Base-by-base conservation (phyloP, 2,888 invertebrate genomes). In the Pollenia angustigena region DNA sequence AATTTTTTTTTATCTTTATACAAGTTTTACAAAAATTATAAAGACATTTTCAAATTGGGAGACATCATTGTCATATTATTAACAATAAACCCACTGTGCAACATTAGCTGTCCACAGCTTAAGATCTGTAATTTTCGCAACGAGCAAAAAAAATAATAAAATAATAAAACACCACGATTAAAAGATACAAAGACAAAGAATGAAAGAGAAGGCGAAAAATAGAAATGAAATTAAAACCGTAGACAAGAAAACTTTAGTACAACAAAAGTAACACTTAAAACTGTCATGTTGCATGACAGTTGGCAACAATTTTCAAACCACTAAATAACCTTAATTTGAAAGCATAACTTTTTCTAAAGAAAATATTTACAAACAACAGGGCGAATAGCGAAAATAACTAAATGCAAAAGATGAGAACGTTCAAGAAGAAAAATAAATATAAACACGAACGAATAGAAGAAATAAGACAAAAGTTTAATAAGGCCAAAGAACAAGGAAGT, bases 281-380 rank as follows among this genome's bases (percentile, higher is more conserved):
- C 88, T 88, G 88, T 88, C 88, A 88, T 86, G 87, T 86, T 87
- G 87, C 86, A 87, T 81, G 82, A 89, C 87, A 81, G 87, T 82
- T 88, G 78, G 87, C 84, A 88, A 87, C 83, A 89, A 88, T 87
- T 88, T 88, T 85, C 78, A 84, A 86, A 88, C 87, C 87, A 88
- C 88, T 89, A 89, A 89, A 87, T 87, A 89, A 88, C 87, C 89
- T 88, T 89, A 88, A 88, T 89, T 89, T 88, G 88, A 87, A 87
- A 88, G 86, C 82, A 81, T 82, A 88, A 89, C 87, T 83, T 88
- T 72, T 84, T 62, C 66, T 10, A 68, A 66, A 76, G 81, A 84
- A 74, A 84, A 64, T 81, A 80, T 85, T 80, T 83, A 78, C 82
- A 81, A 87, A 85, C 82, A 83, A 87, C 64, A 48, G 56, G 66